Evolutionary conservation across 2,113 vertebrate species (phyloP), one percentile per base, ranked within the genome.

Genomic region (Pedionomus torquatus): DNA sequence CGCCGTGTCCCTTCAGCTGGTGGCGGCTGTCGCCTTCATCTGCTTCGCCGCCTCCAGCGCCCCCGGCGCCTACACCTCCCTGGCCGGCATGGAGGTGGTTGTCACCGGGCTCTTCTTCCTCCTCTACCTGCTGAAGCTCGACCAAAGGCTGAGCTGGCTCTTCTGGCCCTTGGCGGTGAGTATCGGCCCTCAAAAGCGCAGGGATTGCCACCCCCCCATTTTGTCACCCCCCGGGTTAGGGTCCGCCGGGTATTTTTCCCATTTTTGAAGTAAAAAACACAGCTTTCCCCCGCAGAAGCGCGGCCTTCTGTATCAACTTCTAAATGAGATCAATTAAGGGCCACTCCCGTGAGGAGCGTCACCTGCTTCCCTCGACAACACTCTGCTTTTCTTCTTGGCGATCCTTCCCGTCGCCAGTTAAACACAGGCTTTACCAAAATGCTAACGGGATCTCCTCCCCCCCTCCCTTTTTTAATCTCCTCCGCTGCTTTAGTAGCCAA

Each of bases 141-240:
- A 99, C 87, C 94, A 75, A 51, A 70, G 26, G 77, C 39, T 98
- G 52, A 94, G 90, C 5, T 96, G 97, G 74, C 90, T 99, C 31
- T 98, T 98, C 90, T 99, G 99, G 99, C 99, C 99, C 28, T 86
- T 99, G 43, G 94, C 98, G 85, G 99, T 99, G 98, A 98, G 99
- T 98, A 33, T 37, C n/a, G 51, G 39, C 24, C 33, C 5, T 3
- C 17, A 25, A 7, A 14, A 24, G 4, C 4, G 66, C 5, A 16
- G 11, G 6, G 28, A 1, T 10, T n/a, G n/a, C n/a, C n/a, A n/a
- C 17, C 3, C 25, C 3, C 25, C 13, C 26, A 0, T 7, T 15
- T 5, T 11, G n/a, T 11, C 17, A 11, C 15, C 9, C 5, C 13
- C n/a, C 7, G 12, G 33, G 24, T 9, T 7, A 0, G 1, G 8